Evolutionary conservation across 2,888 invertebrate species (phyloP), one percentile per base, ranked within the genome.

Genomic region (Saturnia japonica): DNA sequence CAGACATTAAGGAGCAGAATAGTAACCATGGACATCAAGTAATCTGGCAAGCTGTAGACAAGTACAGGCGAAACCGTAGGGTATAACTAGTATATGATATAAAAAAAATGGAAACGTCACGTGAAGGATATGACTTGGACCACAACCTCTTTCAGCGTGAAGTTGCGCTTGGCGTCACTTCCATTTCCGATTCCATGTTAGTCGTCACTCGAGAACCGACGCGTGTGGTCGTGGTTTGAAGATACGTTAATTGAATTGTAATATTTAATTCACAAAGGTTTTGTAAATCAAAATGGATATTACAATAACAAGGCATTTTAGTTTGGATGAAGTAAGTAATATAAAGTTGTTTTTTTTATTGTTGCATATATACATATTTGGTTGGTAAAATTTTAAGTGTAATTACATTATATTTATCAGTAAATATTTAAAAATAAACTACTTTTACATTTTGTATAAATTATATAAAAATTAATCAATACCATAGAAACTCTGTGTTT

Each of bases 301-400:
- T 69, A 89, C 88, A 57, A 87, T 94, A 25, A 94, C 93, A 1
- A 91, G 94, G 78, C 94, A 94, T 77, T 94, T 90, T 74, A 94
- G 94, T 79, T 89, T 94, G 75, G 94, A 94, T 72, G 94, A 94
- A 84, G 94, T 94, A 74, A 91, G 92, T 90, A 77, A 7, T 28
- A 54, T 68, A 22, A 43, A 51, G 69, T 68, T 60, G 28, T 14
- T 4, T 60, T 14, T 60, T 28, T 3, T 14, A 28, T 4, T 25
- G 22, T 54, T 22, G 9, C 22, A 54, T 22, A 54, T 22, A 54
- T 0, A n/a, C n/a, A 11, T 25, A 68, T 14, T 6, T n/a, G 6
- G n/a, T 42, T 54, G 8, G 8, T 14, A 54, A 51, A 6, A 14
- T 57, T 40, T 42, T 16, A 9, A 22, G 9, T n/a, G n/a, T 22